Evolutionary conservation across 2,888 invertebrate species (phyloP).

Genomic region (Cetonia aurata): DNA sequence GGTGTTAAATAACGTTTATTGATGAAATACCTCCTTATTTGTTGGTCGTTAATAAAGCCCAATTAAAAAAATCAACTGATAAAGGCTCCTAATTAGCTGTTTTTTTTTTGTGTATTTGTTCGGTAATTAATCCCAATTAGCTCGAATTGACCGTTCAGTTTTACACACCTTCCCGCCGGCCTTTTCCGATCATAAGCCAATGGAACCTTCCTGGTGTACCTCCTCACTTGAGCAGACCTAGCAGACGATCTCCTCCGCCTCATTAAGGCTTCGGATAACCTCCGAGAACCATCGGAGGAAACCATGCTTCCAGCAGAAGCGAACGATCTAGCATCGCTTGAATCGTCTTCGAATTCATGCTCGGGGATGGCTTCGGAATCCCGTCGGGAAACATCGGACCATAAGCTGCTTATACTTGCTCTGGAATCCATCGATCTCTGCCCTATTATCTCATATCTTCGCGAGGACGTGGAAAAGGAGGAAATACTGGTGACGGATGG

Average conservation of each 20-base stretch:
- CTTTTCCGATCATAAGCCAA: slow-evolving; percentile 71
- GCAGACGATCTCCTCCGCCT: slow-evolving; percentile 61
- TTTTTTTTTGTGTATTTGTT: too few species aligned
- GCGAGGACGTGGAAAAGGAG: slow-evolving; percentile 65
- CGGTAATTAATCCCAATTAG: too few species aligned
- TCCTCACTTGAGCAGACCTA: slow-evolving; percentile 61
- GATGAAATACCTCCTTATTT: too few species aligned
- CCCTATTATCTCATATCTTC: slow-evolving; percentile 65
- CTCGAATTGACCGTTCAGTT: too few species aligned
- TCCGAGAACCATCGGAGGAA: slow-evolving; percentile 59
- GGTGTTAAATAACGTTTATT: too few species aligned
- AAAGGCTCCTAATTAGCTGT: too few species aligned
- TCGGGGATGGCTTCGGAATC: slow-evolving; percentile 67
- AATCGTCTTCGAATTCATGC: slow-evolving; percentile 62
- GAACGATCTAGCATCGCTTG: slow-evolving; percentile 61
- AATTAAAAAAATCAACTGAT: too few species aligned
- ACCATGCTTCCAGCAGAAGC: slow-evolving; percentile 61
- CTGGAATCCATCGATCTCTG: slow-evolving; percentile 66
- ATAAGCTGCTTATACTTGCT: slow-evolving; percentile 65
- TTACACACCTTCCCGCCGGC: slow-evolving; percentile 74
- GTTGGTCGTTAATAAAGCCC: too few species aligned
- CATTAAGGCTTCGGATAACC: slow-evolving; percentile 60
- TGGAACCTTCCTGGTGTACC: slow-evolving; percentile 70
- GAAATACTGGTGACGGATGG: slow-evolving; percentile 66
- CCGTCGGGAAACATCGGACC: slow-evolving; percentile 63